Evolutionary conservation across 2,888 invertebrate species (phyloP).

Genomic region (Xanthia icteritia): DNA sequence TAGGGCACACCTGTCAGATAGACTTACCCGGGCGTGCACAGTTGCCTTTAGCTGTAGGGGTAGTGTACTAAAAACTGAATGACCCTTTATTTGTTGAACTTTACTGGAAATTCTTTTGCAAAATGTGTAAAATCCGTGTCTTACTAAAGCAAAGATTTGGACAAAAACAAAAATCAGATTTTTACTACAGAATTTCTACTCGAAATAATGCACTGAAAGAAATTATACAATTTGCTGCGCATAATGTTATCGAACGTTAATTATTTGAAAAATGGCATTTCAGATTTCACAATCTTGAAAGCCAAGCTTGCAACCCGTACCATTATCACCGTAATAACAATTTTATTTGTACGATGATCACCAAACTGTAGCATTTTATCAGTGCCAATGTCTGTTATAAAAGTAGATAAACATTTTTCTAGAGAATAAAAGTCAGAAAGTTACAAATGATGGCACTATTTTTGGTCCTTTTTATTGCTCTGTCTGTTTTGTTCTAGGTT

Average conservation of each 20-base stretch:
- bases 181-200: background rate
- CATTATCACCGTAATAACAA: slow-evolving; percentile 40
- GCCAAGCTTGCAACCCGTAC: background rate
- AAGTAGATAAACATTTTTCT: slow-evolving; percentile 52
- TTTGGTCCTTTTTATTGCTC: slow-evolving; percentile 50
- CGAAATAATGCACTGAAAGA: background rate
- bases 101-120: background rate
- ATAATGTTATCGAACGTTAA: background rate
- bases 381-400: slow-evolving; percentile 47
- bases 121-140: no score
- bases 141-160: no score
- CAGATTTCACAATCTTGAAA: background rate
- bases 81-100: background rate
- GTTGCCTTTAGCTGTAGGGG: background rate
- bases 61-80: background rate
- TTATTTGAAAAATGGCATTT: background rate
- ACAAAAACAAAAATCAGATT: background rate
- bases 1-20: background rate
- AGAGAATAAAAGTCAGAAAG: slow-evolving; percentile 50
- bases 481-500: slow-evolving; percentile 27
- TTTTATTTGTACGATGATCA: slow-evolving; percentile 41
- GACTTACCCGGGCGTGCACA: background rate
- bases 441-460: slow-evolving; percentile 53
- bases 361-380: slow-evolving; percentile 47
- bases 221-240: background rate